phyloP scores from a whole-genome alignment of 2,113 vertebrate genomes.

The Passer montanus region DNA sequence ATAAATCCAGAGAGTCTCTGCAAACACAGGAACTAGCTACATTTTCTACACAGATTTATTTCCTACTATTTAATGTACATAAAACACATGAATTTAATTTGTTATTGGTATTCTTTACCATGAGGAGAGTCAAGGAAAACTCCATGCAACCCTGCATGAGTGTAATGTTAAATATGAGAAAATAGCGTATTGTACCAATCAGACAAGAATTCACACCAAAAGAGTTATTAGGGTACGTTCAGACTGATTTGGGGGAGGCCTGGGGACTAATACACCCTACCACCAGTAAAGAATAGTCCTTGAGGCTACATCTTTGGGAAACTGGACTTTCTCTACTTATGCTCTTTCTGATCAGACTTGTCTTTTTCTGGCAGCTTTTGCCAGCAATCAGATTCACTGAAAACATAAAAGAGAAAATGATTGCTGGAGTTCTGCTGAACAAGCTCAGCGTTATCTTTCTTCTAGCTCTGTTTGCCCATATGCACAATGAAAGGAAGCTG shows the following conservation, averaged over 20 bases:
- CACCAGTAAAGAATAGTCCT: not conserved
- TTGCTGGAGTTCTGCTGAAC: constrained; percentile 43
- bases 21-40: constrained; percentile 21
- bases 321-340: constrained; percentile 13
- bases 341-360: constrained; percentile 33
- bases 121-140: not conserved
- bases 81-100: constrained; percentile 46
- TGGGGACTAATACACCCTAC: not conserved
- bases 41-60: constrained; percentile 45
- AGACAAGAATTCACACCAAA: not conserved
- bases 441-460: constrained; percentile 25
- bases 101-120: not conserved
- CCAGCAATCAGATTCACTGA: not conserved
- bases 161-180: not conserved
- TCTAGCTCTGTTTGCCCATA: constrained; percentile 36
- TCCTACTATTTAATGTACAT: constrained; percentile 32
- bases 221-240: not conserved
- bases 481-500: constrained; percentile 62
- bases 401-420: constrained; percentile 54
- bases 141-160: not conserved
- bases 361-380: constrained; percentile 38
- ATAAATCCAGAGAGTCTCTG: constrained; percentile 12
- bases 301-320: not conserved
- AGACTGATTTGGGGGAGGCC: not conserved
- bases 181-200: not conserved